Evolutionary conservation across 2,113 vertebrate species (phyloP), one percentile per base, ranked within the genome.

Genomic region (Odontophorus gujanensis): DNA sequence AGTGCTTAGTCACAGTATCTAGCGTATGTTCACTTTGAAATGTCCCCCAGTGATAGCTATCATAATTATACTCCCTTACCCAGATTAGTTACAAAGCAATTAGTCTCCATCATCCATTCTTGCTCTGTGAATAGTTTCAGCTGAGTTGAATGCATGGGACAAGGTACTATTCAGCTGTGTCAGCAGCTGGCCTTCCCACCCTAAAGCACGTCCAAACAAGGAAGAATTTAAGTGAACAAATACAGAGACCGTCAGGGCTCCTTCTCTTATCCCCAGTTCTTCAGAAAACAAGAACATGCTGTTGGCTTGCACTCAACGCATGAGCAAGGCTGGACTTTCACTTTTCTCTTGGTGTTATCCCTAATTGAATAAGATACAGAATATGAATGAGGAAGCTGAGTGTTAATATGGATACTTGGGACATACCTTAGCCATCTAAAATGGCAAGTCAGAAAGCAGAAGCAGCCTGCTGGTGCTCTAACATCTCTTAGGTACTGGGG

Each of bases 51-150:
- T 68, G 93, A 95, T 85, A 90, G 80, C 73, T 74, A 85, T 90
- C 95, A 51, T 92, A 93, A 95, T 94, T 94, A 86, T 9, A 90
- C 83, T 88, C 90, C 90, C 73, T 94, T 81, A 78, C 80, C 83
- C 3, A 74, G 59, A 58, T 45, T 51, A 48, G 80, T 86, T 83
- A 16, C 88, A 85, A 77, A 71, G 65, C 65, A 96, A 80, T 85
- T 85, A 90, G 55, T 62, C 75, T 87, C 55, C 61, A 42, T 63
- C 51, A 3, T 38, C 87, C 61, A 59, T 90, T 88, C 83, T 75
- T 67, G 51, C 73, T 59, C 38, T 59, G 67, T 42, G 65, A 71
- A 74, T 77, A 22, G 21, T 67, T 94, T 80, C 68, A 59, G 50
- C 48, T 45, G 82, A 71, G 79, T 36, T 77, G 65, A 78, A 96